Percentiles rank a stretch among this genome's conserved stretches.
These are phyloP conservation scores for Gouania willdenowi DNA, from an alignment of 2,797 vertebrate species.

Conservation along the genomic window DNA sequence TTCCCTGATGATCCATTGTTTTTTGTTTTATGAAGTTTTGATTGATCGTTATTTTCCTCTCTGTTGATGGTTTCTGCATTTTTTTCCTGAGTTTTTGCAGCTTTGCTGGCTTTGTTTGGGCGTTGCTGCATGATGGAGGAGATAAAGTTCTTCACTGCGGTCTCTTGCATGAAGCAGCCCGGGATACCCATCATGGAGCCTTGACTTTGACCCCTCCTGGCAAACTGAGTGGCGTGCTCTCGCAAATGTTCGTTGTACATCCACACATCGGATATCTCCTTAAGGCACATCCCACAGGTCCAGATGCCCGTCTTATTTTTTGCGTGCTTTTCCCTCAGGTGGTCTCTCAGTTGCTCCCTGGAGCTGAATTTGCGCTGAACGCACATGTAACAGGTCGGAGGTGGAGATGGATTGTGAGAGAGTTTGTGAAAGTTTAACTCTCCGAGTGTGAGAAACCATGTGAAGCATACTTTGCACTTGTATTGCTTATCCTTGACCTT, in stretches of 20 bases:
- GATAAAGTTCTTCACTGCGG: slow-evolving; percentile 83
- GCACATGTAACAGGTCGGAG: slow-evolving; percentile 98
- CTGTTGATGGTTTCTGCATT: slow-evolving; percentile 41
- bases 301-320: slow-evolving; percentile 91
- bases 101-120: slow-evolving; percentile 68
- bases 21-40: slow-evolving; percentile 63
- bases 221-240: slow-evolving; percentile 93
- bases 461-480: slow-evolving; percentile 96
- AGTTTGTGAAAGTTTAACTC: slow-evolving; percentile 96
- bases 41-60: slow-evolving; percentile 62
- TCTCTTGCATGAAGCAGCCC: slow-evolving; percentile 80
- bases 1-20: slow-evolving; percentile 54
- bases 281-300: slow-evolving; percentile 98
- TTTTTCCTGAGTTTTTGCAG: slow-evolving; percentile 58
- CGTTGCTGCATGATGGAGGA: slow-evolving; percentile 84
- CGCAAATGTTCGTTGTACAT: slow-evolving; percentile 98
- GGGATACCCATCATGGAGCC: slow-evolving; percentile 82
- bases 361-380: slow-evolving; percentile 97
- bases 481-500: slow-evolving; percentile 89
- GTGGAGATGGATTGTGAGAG: slow-evolving; percentile 91
- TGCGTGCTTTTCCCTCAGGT: slow-evolving; percentile 91
- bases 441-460: slow-evolving; percentile 89
- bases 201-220: slow-evolving; percentile 86
- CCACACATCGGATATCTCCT: slow-evolving; percentile 95
- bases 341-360: slow-evolving; percentile 89